These are phyloP conservation scores for Cheirogaleus medius DNA, from an alignment of 2,113 vertebrate species.

Conservation along the genomic window DNA sequence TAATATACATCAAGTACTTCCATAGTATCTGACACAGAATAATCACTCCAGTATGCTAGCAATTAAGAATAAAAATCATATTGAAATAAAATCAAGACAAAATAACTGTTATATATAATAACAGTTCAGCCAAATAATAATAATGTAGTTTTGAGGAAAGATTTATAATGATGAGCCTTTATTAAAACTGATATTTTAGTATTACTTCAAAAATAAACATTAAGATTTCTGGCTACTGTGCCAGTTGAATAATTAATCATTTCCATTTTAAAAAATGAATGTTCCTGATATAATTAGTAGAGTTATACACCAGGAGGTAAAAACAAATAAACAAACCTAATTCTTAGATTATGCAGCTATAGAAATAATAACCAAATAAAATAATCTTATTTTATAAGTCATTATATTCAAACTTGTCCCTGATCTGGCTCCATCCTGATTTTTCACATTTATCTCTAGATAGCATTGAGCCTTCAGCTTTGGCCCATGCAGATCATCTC, in stretches of 20 bases:
- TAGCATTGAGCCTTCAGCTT: background rate
- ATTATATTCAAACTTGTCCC: background rate
- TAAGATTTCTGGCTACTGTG: background rate
- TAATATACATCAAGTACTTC: background rate
- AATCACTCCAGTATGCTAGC: background rate
- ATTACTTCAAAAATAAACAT: background rate
- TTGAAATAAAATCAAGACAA: slow-evolving; percentile 4
- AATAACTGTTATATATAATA: background rate
- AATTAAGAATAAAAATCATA: background rate
- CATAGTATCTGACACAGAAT: background rate
- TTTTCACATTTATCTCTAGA: background rate
- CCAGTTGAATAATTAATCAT: slow-evolving; percentile 2
- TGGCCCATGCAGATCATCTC: background rate
- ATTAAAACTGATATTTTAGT: background rate
- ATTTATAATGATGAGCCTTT: background rate
- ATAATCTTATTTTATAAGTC: slow-evolving; percentile 50
- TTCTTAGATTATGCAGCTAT: slow-evolving; percentile 10
- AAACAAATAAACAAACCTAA: slow-evolving; percentile 35
- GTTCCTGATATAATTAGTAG: slow-evolving; percentile 14
- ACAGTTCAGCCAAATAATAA: background rate
- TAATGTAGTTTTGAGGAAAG: background rate
- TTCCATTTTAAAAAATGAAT: background rate
- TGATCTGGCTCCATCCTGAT: background rate
- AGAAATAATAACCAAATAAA: slow-evolving; percentile 37
- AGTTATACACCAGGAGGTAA: background rate